Conservation (phyloP, 2,888 invertebrate species). For the Oeneis ivallda region DNA sequence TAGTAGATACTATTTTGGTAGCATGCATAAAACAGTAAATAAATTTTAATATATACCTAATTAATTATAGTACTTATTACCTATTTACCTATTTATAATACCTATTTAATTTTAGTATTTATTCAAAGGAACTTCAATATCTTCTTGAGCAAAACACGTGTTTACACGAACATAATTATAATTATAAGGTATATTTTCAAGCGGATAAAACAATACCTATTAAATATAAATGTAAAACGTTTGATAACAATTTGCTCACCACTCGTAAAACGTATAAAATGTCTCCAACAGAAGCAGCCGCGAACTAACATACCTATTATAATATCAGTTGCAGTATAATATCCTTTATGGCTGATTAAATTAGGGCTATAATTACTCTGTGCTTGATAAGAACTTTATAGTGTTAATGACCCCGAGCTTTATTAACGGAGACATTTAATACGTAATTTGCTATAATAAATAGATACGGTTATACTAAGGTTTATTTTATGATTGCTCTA, state of each 20-base stretch:
- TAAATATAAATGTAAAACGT: slow-evolving; percentile 28
- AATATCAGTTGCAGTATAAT: neutral
- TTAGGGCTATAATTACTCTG: slow-evolving; percentile 17
- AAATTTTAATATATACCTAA: no score
- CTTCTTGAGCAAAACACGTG: slow-evolving; percentile 46
- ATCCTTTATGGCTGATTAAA: neutral
- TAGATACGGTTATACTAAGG: neutral
- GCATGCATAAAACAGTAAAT: no score
- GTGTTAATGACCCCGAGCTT: slow-evolving; percentile 31
- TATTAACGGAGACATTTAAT: slow-evolving; percentile 13
- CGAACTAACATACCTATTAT: neutral
- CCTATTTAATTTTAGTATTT: no score
- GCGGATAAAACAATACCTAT: slow-evolving; percentile 33
- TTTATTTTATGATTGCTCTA: neutral
- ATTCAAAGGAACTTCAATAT: no score
- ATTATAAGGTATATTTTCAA: slow-evolving; percentile 26
- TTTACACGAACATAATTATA: slow-evolving; percentile 43
- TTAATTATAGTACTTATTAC: no score
- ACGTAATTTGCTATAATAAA: neutral
- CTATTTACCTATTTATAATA: no score
- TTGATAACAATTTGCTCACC: slow-evolving; percentile 24
- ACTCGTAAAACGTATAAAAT: slow-evolving; percentile 12
- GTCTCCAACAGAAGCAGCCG: slow-evolving; percentile 9
- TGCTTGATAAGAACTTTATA: slow-evolving; percentile 10
- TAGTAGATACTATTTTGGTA: no score